Evolutionary conservation across 2,888 invertebrate species (phyloP).

Genomic region (Ophion ellenae): DNA sequence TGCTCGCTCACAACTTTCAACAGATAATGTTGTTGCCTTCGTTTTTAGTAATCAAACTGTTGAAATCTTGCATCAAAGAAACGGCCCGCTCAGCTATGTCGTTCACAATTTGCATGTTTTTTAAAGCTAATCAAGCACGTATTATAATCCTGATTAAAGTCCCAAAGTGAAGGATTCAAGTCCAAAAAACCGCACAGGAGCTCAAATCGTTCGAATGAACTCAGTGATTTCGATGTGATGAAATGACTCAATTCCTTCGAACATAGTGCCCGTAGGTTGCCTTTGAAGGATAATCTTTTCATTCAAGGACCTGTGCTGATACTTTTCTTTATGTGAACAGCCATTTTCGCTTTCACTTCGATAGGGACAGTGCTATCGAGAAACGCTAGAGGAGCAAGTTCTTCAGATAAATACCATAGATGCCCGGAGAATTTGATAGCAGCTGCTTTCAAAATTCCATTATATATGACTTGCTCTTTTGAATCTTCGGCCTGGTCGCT

Average conservation of each 20-base stretch:
- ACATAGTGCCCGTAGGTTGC: neutral
- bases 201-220: neutral
- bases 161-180: too few relatives aligned
- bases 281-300: neutral
- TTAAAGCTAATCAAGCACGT: too few relatives aligned
- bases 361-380: constrained; percentile 27
- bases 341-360: neutral
- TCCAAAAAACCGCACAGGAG: too few relatives aligned
- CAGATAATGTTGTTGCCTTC: too few relatives aligned
- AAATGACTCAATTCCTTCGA: neutral
- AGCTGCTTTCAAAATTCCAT: constrained; percentile 33
- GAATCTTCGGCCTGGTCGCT: constrained; percentile 18
- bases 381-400: constrained; percentile 19
- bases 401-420: constrained; percentile 43
- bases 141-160: too few relatives aligned
- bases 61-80: too few relatives aligned
- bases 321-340: neutral
- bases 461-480: neutral
- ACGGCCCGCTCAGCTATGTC: too few relatives aligned
- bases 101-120: too few relatives aligned
- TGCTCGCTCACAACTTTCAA: too few relatives aligned
- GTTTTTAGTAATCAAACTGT: too few relatives aligned
- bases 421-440: constrained; percentile 26
- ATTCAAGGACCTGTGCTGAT: neutral
- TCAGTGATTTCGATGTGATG: neutral